These are phyloP conservation scores for Coracopsis vasa DNA, from an alignment of 2,113 vertebrate species.

Conservation along the genomic window DNA sequence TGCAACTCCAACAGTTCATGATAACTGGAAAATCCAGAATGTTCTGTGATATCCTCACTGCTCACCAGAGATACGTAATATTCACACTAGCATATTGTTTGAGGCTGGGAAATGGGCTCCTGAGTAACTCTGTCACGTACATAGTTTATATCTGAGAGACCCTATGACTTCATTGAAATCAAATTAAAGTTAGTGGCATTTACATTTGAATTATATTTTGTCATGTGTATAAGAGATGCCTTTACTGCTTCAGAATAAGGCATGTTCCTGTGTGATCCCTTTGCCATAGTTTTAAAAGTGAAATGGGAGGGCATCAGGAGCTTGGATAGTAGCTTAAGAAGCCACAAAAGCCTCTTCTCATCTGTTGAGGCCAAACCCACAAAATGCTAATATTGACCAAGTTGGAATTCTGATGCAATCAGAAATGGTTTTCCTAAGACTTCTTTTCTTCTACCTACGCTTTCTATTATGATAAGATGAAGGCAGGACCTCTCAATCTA, in stretches of 20 bases:
- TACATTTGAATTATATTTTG: background rate
- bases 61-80: background rate
- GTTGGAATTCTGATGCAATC: background rate
- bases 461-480: background rate
- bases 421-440: background rate
- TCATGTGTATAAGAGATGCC: background rate
- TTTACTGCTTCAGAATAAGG: background rate
- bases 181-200: background rate
- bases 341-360: background rate
- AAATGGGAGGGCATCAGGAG: background rate
- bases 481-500: background rate
- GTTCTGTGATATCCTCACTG: background rate
- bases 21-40: background rate
- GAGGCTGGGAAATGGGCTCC: background rate
- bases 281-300: background rate
- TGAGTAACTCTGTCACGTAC: background rate
- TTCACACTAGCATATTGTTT: background rate
- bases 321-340: background rate
- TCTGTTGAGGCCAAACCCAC: background rate
- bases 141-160: background rate
- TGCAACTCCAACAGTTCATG: background rate
- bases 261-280: background rate
- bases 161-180: background rate
- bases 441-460: background rate
- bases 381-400: background rate